Base-by-base conservation (phyloP, 92 coral and sea anemone genomes). In the Blastomussa wellsi region DNA sequence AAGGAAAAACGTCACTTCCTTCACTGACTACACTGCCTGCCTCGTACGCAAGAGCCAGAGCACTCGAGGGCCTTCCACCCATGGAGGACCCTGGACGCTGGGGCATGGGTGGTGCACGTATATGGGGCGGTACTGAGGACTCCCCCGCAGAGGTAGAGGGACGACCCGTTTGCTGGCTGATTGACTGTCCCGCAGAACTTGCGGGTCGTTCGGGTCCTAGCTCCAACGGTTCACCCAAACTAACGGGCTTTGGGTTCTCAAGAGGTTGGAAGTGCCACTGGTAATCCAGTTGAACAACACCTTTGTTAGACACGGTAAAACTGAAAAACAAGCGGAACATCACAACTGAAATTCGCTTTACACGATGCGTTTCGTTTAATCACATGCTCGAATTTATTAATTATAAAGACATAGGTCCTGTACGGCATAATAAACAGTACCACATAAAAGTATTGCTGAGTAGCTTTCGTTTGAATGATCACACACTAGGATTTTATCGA, bases 1-100 rank as follows among this genome's bases (percentile, higher is more conserved):
- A 97, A 38, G 99, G 97, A 79, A 94, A 94, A 65, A 90, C 29
- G 69, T 94, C 99, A 5, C 97, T 85, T 73, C 87, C 91, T 60
- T 94, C 97, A 42, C 95, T 97, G 82, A 91, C 91, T 44, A 94
- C 91, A 85, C 99, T 94, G 14, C 94, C 99, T 80, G 98, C 93
- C 59, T 94, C 99, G 79, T 92, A 97, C 8, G 98, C 98, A 39
- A 97, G 86, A 16, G 94, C 97, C 80, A 97, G 85, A 41, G 97
- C 99, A 72, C 95, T 97, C 33, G 95, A 82, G n/a, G 99, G 95
- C 42, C 99, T 88, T 42, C 95, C 91, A 38, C 92, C 87, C 72
- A 90, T 83, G 10, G 94, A 91, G 9, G 98, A 83, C 11, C 94
- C 36, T 1, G 96, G 97, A 10, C 93, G 90, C 47, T 78, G 77